phyloP scores from a whole-genome alignment of 2,797 vertebrate genomes.

The Malacoctenus gilli region DNA sequence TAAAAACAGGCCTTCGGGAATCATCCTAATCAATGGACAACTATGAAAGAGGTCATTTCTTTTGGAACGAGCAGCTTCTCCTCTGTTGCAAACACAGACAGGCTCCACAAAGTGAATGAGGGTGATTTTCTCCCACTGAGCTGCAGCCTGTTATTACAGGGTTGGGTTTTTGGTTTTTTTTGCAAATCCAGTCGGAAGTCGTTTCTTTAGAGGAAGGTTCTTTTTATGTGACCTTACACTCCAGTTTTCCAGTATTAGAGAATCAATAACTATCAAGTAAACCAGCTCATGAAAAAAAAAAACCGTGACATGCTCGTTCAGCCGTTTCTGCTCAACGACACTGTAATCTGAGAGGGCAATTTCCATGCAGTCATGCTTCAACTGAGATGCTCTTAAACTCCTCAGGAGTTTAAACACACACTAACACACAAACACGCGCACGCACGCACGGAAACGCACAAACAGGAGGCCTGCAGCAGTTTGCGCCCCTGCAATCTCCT shows the following conservation, averaged over 20 bases:
- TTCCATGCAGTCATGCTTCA: conserved; percentile 25
- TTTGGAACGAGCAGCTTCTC: too few relatives aligned
- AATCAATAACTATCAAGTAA: conserved; percentile 22
- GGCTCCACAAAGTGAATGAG: not conserved
- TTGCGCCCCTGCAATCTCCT: conserved; percentile 36
- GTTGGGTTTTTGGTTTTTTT: too few relatives aligned
- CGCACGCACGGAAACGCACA: conserved; percentile 5
- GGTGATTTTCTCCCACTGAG: conserved; percentile 20
- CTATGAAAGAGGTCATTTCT: too few relatives aligned
- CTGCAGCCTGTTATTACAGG: conserved; percentile 7
- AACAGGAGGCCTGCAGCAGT: conserved; percentile 23
- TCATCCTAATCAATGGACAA: too few relatives aligned
- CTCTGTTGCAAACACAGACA: too few relatives aligned
- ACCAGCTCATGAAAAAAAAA: not conserved
- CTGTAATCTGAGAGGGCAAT: conserved; percentile 19
- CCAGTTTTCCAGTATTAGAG: not conserved
- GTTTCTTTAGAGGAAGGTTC: too few relatives aligned
- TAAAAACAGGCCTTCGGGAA: too few relatives aligned
- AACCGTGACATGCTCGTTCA: conserved; percentile 3
- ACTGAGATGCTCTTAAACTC: conserved; percentile 16
- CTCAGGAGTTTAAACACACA: conserved; percentile 9
- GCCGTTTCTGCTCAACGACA: conserved; percentile 10
- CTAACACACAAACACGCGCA: too few relatives aligned
- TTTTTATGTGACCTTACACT: not conserved
- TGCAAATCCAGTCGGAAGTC: conserved; percentile 8